Evolutionary conservation across 2,113 vertebrate genomes (phyloP).

Genomic region (Leucopsar rothschildi): DNA sequence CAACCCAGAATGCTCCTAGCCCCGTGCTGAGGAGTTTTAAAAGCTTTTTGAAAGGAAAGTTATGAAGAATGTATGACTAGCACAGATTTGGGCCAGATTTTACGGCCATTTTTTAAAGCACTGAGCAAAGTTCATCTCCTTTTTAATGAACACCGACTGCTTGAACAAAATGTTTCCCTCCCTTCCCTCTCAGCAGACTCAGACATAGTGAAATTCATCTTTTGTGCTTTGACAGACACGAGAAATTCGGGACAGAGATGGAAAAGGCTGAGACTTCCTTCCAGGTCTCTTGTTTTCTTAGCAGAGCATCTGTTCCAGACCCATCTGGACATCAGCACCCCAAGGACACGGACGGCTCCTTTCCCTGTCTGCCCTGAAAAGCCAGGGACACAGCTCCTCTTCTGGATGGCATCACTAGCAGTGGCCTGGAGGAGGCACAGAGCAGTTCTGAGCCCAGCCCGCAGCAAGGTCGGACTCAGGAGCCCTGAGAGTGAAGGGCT

Average conservation of each 20-base stretch:
- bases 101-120: background rate
- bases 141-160: background rate
- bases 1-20: background rate
- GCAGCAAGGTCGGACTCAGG: background rate
- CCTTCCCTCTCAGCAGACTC: background rate
- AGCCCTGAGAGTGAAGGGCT: background rate
- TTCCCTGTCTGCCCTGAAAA: background rate
- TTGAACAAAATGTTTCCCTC: background rate
- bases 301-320: background rate
- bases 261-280: background rate
- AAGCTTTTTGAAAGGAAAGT: constrained; percentile 34
- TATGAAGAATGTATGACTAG: constrained; percentile 23
- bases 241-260: background rate
- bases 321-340: background rate
- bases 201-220: background rate
- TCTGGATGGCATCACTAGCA: background rate
- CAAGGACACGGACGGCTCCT: background rate
- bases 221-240: background rate
- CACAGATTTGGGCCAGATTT: background rate
- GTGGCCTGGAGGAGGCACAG: background rate
- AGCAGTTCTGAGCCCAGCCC: background rate
- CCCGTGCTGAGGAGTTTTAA: background rate
- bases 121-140: background rate
- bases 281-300: background rate
- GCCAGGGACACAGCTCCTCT: background rate